Conservation (phyloP, 2,888 invertebrate genomes). For the Trissonchulus sp. region DNA sequence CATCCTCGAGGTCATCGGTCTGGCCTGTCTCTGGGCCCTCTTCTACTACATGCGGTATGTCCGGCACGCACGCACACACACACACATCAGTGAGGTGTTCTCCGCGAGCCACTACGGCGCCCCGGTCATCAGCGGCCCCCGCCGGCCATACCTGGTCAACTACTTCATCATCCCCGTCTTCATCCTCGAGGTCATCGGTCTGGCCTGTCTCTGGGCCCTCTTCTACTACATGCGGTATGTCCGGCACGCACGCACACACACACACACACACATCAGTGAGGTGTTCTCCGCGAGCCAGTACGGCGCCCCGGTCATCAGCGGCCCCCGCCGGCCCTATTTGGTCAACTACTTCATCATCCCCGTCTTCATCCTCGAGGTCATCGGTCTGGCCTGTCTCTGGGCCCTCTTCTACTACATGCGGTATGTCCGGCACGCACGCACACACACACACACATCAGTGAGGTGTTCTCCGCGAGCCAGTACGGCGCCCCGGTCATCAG, state of each 20-base stretch:
- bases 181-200: conserved; percentile 53
- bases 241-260: too few relatives aligned
- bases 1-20: conserved; percentile 53
- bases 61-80: too few relatives aligned
- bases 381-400: conserved; percentile 54
- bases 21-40: conserved; percentile 53
- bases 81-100: conserved; percentile 47
- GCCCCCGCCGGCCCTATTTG: too few relatives aligned
- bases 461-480: conserved; percentile 47
- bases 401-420: conserved; percentile 56
- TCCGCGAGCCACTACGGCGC: conserved; percentile 49
- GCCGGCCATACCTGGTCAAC: conserved; percentile 40
- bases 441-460: too few relatives aligned
- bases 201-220: conserved; percentile 53
- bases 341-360: conserved; percentile 54
- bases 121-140: too few relatives aligned
- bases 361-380: conserved; percentile 53
- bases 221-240: conserved; percentile 56
- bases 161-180: conserved; percentile 54
- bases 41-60: conserved; percentile 56
- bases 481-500: conserved; percentile 46
- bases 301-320: too few relatives aligned
- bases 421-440: conserved; percentile 47
- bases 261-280: too few relatives aligned
- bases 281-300: too few relatives aligned